These are phyloP conservation scores for Brachyptera risi DNA, from an alignment of 2,888 invertebrate genomes.

Conservation along the genomic window DNA sequence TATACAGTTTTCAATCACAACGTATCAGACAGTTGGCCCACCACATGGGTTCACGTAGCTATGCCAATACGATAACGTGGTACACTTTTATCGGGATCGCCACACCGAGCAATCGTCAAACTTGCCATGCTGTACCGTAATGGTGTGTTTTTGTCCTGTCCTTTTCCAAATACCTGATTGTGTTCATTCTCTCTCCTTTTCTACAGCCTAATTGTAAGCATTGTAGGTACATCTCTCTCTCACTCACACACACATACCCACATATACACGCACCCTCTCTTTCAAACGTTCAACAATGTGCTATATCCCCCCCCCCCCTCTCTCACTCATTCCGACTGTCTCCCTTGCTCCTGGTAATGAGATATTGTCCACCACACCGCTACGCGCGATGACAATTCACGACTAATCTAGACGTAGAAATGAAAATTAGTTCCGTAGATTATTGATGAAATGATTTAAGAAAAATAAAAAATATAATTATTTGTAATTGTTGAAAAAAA, in stretches of 20 bases:
- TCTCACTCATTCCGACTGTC: slow-evolving; percentile 2
- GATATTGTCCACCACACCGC: slow-evolving; percentile 30
- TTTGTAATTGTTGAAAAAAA: too few species aligned
- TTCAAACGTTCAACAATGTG: not conserved
- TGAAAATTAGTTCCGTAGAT: too few species aligned
- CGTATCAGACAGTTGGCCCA: too few species aligned
- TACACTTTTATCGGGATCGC: too few species aligned
- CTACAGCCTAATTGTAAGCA: slow-evolving; percentile 15
- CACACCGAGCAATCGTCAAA: slow-evolving; percentile 1
- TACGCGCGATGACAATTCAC: too few species aligned
- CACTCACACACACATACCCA: not conserved
- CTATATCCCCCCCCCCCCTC: not conserved
- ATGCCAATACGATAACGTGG: too few species aligned
- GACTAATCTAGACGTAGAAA: too few species aligned
- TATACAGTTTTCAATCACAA: too few species aligned
- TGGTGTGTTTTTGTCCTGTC: slow-evolving; percentile 9
- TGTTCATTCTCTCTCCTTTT: slow-evolving; percentile 25
- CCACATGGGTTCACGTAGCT: too few species aligned
- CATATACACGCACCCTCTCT: too few species aligned
- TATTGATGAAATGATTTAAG: too few species aligned
- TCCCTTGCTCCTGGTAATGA: slow-evolving; percentile 27
- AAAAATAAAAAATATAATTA: too few species aligned
- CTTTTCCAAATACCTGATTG: slow-evolving; percentile 23
- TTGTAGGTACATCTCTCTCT: not conserved
- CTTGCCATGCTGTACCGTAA: slow-evolving; percentile 6